phyloP scores from a whole-genome alignment of 2,113 vertebrate species.

The Hoplias malabaricus region DNA sequence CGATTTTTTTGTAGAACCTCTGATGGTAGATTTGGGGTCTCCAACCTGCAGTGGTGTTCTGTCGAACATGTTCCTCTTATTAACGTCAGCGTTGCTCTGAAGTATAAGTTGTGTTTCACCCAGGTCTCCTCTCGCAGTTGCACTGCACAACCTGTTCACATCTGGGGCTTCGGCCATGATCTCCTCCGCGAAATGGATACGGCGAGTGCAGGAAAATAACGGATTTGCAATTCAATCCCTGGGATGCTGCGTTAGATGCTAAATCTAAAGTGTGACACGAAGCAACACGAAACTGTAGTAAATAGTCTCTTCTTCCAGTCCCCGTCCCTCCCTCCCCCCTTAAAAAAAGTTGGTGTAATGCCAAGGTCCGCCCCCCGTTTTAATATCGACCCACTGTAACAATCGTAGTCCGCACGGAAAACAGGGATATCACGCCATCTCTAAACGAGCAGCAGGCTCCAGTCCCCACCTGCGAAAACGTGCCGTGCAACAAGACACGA shows the following conservation, averaged over 20 bases:
- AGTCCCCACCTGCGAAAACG: slow-evolving; percentile 6
- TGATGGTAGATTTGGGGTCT: background rate
- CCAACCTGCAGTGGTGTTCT: slow-evolving; percentile 94
- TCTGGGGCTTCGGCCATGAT: slow-evolving; percentile 82
- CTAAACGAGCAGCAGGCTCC: slow-evolving; percentile 28
- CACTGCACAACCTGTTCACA: slow-evolving; percentile 79
- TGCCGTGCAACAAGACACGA: background rate
- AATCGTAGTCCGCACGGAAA: slow-evolving; percentile 50
- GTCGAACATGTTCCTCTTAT: slow-evolving; percentile 83
- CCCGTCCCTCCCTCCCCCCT: background rate
- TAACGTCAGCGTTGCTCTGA: slow-evolving; percentile 84
- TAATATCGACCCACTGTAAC: slow-evolving; percentile 58
- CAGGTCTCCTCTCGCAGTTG: slow-evolving; percentile 87
- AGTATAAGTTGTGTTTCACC: slow-evolving; percentile 78
- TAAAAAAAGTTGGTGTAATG: slow-evolving; percentile 48
- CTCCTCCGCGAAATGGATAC: slow-evolving; percentile 60
- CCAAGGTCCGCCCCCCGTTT: slow-evolving; percentile 59
- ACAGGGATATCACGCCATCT: slow-evolving; percentile 57
- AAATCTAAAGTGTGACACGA: slow-evolving; percentile 45
- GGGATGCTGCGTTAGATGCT: slow-evolving; percentile 42
- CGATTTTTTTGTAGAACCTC: background rate
- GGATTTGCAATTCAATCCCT: background rate
- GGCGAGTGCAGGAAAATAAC: slow-evolving; percentile 40
- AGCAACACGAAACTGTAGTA: slow-evolving; percentile 52
- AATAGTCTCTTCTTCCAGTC: slow-evolving; percentile 53